Evolutionary conservation across 2,888 invertebrate species (phyloP).

Genomic region (Yponomeuta plumbellus): DNA sequence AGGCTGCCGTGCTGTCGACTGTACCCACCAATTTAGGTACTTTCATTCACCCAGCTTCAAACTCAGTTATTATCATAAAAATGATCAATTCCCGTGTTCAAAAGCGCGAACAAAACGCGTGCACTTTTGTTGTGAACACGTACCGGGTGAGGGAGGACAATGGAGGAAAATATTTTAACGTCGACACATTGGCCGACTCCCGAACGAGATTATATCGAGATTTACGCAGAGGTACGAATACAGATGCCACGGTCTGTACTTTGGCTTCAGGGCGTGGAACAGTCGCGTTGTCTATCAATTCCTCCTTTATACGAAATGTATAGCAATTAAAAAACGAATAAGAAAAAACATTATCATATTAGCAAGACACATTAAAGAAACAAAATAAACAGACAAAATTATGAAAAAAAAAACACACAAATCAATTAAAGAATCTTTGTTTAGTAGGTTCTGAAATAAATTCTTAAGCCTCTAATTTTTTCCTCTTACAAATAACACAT

Average conservation of each 20-base stretch:
- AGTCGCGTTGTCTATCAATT: no score
- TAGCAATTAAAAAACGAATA: no score
- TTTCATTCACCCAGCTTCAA: not conserved
- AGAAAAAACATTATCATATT: not conserved
- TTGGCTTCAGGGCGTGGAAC: no score
- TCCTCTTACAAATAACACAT: no score
- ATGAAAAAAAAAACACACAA: no score
- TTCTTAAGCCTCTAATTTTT: no score
- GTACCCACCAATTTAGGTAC: no score
- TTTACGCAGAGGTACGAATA: not conserved
- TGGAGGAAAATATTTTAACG: slow-evolving; percentile 7
- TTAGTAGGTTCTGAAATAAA: no score
- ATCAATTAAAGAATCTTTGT: no score
- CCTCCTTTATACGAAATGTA: no score
- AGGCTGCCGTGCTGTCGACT: no score
- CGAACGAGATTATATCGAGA: slow-evolving; percentile 10
- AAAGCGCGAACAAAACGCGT: not conserved
- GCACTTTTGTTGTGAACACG: slow-evolving; percentile 4
- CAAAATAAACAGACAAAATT: not conserved
- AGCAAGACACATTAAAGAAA: not conserved
- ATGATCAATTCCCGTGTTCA: not conserved
- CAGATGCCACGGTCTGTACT: no score
- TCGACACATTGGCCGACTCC: not conserved
- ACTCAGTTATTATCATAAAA: not conserved
- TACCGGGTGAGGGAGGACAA: not conserved